Evolutionary conservation across 2,113 vertebrate species (phyloP).

Genomic region (Dromaius novaehollandiae): DNA sequence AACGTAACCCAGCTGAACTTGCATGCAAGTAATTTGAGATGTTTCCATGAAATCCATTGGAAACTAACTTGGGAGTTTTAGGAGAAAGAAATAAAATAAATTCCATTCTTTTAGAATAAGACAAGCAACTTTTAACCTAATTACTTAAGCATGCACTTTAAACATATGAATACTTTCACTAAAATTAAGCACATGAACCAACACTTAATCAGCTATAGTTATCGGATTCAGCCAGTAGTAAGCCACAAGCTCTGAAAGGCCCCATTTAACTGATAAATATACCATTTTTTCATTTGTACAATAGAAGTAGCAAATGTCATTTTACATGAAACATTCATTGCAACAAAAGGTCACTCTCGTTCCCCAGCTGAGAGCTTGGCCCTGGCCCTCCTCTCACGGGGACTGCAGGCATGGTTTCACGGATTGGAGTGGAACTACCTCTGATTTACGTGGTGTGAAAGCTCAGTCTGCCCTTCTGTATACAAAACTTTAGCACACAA

Average conservation of each 20-base stretch:
- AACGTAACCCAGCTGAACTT: background rate
- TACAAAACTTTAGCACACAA: slow-evolving; percentile 21
- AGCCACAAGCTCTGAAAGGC: background rate
- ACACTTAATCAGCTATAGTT: background rate
- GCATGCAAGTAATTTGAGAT: background rate
- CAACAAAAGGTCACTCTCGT: background rate
- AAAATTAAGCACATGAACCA: background rate
- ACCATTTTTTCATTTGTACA: background rate
- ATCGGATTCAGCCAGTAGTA: background rate
- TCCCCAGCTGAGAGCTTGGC: background rate
- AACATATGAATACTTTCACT: background rate
- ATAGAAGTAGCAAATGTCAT: background rate
- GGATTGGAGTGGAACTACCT: background rate
- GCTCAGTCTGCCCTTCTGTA: background rate
- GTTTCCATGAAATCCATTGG: background rate
- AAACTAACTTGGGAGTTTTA: background rate
- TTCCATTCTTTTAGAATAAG: background rate
- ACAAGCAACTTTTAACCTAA: background rate
- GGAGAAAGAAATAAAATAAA: background rate
- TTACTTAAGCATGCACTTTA: background rate
- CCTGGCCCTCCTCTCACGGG: background rate
- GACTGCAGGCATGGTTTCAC: background rate
- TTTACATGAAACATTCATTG: slow-evolving; percentile 8
- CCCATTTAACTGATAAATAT: background rate
- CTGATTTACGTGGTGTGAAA: background rate